Conservation (phyloP, 2,888 invertebrate genomes). For the Digitonthophagus gazella region DNA sequence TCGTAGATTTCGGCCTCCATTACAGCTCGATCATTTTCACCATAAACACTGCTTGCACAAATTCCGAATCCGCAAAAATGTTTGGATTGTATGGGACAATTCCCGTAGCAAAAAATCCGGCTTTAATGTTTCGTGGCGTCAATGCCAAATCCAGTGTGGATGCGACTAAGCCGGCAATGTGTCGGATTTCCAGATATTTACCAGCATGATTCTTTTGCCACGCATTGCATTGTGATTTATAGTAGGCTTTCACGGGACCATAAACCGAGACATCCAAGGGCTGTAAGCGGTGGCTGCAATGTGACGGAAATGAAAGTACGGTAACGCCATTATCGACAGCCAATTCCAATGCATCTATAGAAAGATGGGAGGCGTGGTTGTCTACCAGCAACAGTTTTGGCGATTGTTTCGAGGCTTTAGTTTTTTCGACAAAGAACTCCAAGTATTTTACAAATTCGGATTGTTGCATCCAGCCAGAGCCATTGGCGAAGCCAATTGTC, state of each 20-base stretch:
- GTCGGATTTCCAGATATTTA: too few species aligned
- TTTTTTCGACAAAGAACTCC: slow-evolving; percentile 25
- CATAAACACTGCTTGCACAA: not conserved
- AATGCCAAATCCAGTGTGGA: too few species aligned
- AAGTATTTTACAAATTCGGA: slow-evolving; percentile 34
- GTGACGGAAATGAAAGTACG: slow-evolving; percentile 31
- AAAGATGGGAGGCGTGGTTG: slow-evolving; percentile 33
- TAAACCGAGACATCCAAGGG: too few species aligned
- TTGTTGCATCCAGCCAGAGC: slow-evolving; percentile 39
- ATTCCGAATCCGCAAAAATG: not conserved
- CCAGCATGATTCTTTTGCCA: too few species aligned
- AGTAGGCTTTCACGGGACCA: too few species aligned
- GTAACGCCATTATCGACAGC: slow-evolving; percentile 38
- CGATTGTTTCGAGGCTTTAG: slow-evolving; percentile 22
- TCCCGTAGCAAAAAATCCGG: not conserved
- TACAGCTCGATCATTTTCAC: too few species aligned
- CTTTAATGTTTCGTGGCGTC: too few species aligned
- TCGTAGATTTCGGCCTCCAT: too few species aligned
- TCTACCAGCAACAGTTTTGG: slow-evolving; percentile 30
- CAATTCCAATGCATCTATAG: slow-evolving; percentile 33
- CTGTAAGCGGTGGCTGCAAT: slow-evolving; percentile 32
- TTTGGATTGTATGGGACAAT: not conserved
- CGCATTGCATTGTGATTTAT: too few species aligned
- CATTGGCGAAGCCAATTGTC: slow-evolving; percentile 30
- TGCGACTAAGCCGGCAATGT: too few species aligned